These are phyloP conservation scores for Drosophila rubida DNA, from an alignment of 2,888 invertebrate genomes.

Conservation along the genomic window DNA sequence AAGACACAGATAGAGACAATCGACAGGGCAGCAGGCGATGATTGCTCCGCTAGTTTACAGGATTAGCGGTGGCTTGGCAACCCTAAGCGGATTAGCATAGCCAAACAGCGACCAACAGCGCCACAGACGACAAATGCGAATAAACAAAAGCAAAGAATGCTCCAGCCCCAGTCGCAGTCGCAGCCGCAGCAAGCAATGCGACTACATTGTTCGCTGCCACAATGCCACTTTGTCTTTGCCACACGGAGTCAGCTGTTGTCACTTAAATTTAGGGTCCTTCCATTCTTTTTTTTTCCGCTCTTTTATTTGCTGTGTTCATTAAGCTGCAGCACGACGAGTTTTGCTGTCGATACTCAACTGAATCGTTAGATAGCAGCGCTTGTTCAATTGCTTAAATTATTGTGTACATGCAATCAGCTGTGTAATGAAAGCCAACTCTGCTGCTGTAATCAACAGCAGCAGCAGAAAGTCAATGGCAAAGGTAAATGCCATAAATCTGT, in stretches of 20 bases:
- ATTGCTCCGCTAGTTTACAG: slow-evolving; percentile 59
- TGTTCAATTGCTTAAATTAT: slow-evolving; percentile 46
- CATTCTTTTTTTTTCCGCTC: neutral
- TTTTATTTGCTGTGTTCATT: slow-evolving; percentile 7
- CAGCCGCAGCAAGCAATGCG: slow-evolving; percentile 13
- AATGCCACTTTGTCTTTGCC: neutral
- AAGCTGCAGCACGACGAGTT: neutral
- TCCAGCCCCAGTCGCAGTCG: too few relatives aligned
- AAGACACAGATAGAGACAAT: slow-evolving; percentile 23
- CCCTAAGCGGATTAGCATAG: slow-evolving; percentile 68
- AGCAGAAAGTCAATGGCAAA: slow-evolving; percentile 7
- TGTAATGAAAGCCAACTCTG: slow-evolving; percentile 58
- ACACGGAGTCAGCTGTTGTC: slow-evolving; percentile 43
- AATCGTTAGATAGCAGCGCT: slow-evolving; percentile 1
- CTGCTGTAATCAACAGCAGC: slow-evolving; percentile 49
- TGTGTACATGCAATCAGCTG: slow-evolving; percentile 75
- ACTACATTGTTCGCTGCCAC: neutral
- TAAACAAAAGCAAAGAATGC: slow-evolving; percentile 35
- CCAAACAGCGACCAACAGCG: slow-evolving; percentile 2
- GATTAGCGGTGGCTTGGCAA: slow-evolving; percentile 68
- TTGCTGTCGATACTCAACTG: neutral
- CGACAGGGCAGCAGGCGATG: slow-evolving; percentile 31
- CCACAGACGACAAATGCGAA: slow-evolving; percentile 3
- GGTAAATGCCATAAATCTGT: slow-evolving; percentile 65
- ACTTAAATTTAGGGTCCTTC: slow-evolving; percentile 9